Evolutionary conservation across 1,140 invertebrate species (phyloP), one percentile per base, ranked within the genome.

Genomic region (Drosophila cardini): DNA sequence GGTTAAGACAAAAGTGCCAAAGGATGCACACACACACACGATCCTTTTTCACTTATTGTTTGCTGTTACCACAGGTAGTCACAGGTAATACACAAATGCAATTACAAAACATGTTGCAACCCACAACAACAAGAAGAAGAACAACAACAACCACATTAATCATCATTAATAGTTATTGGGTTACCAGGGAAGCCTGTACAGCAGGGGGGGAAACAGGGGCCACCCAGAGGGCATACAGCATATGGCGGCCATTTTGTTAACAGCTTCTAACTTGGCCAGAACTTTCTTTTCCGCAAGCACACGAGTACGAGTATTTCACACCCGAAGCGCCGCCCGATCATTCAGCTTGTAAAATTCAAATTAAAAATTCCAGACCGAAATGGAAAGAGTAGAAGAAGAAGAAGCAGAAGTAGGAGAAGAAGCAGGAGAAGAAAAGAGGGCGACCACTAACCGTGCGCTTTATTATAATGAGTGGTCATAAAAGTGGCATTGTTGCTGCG

Each of bases 401-500:
- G n/a, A 18, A 48, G 45, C 18, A 26, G 45, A 21, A 50, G n/a
- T 9, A 48, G 45, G 10, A 26, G 45, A 21, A 26, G 11, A 26
- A 52, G 48, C 9, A n/a, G 46, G 10, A 53, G 26, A 57, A 10
- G 42, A 42, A 11, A 57, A 42, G 9, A 76, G 72, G 53, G 78
- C 72, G 82, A 80, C 80, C 85, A 84, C 86, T 86, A 90, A 90
- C 81, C 76, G 86, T 81, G 86, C 86, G 86, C 82, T 90, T 90
- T 90, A 90, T 83, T 90, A 86, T 90, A 90, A 90, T 90, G 87
- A 90, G 79, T 80, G 86, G 76, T 69, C 86, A 90, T 90, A 90
- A 90, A 72, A 86, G 73, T 76, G 81, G 76, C 76, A 67, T 83
- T 78, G 76, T 85, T 85, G 72, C 45, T 11, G 48, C 56, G 40